Evolutionary conservation across 2,797 vertebrate genomes (phyloP), one percentile per base, ranked within the genome.

Genomic region (Myotis findleyi): DNA sequence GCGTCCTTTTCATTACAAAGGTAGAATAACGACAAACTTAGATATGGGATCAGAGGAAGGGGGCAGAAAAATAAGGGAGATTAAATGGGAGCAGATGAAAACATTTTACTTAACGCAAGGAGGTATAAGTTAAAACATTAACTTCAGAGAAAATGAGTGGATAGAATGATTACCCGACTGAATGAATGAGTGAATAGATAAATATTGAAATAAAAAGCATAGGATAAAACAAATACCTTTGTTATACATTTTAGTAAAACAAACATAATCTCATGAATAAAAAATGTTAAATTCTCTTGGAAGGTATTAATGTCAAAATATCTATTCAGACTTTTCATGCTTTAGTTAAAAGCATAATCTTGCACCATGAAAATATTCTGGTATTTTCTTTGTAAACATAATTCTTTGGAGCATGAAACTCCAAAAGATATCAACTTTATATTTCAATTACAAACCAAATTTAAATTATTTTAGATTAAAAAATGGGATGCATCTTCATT

Each of bases 381-480:
- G 55, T 80, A 64, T 69, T 96, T 97, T 93, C 38, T 77, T 71
- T 91, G 49, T 91, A 92, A 93, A 80, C n/a, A 47, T 73, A 81
- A 71, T 95, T 94, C 75, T 95, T 49, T 95, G 87, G 83, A 49
- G 92, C 95, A 95, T 96, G 92, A 97, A 97, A 89, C 66, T 96
- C 89, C 66, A 92, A 96, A 97, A 96, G 82, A 96, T 82, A 96
- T 96, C 86, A 87, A 87, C 76, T 89, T 94, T 27, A 20, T 92
- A 59, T 96, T 97, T 96, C 91, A 94, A 91, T 91, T 96, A 93
- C 82, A 96, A 97, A 93, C 44, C 49, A 76, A 89, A 95, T 97
- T 94, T 92, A 94, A 96, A 96, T 96, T 96, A 96, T 96, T 96
- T 97, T 95, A 93, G 95, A 96, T 87, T 95, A 82, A 97, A 96